phyloP scores from a whole-genome alignment of 2,113 vertebrate genomes.

The Trogon melanurus region DNA sequence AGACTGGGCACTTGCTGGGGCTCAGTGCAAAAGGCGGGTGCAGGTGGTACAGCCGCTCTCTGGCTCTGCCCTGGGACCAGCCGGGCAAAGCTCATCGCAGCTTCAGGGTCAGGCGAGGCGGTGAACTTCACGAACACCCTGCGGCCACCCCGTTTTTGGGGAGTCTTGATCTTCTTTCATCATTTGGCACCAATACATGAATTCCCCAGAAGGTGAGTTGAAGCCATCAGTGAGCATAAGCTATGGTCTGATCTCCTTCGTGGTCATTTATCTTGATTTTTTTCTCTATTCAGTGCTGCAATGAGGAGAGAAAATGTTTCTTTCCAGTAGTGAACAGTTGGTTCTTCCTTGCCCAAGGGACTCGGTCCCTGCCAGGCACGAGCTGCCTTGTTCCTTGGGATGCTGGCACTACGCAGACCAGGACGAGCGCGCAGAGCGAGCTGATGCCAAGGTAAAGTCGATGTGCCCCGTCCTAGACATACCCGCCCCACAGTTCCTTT shows the following conservation, averaged over 20 bases:
- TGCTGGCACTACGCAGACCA: not conserved
- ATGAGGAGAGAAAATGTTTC: not conserved
- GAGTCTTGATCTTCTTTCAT: not conserved
- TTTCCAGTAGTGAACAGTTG: not conserved
- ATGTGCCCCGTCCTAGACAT: fast-evolving
- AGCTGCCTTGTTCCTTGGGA: not conserved
- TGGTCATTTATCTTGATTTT: not conserved
- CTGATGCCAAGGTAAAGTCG: not conserved
- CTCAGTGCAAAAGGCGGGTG: fast-evolving
- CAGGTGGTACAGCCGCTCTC: not conserved
- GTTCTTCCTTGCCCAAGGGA: not conserved
- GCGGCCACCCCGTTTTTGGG: not conserved
- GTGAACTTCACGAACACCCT: not conserved
- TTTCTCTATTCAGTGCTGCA: not conserved
- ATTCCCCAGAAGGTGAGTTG: not conserved
- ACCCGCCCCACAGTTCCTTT: not conserved
- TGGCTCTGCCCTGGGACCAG: not conserved
- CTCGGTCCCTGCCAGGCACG: not conserved
- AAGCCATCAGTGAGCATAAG: not conserved
- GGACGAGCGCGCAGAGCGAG: not conserved
- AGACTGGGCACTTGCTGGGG: not conserved
- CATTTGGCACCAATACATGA: not conserved
- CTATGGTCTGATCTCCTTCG: not conserved
- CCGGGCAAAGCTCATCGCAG: not conserved
- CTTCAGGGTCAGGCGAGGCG: not conserved